Conservation (phyloP, 1,140 invertebrate genomes). For the Charaxes varanes region DNA sequence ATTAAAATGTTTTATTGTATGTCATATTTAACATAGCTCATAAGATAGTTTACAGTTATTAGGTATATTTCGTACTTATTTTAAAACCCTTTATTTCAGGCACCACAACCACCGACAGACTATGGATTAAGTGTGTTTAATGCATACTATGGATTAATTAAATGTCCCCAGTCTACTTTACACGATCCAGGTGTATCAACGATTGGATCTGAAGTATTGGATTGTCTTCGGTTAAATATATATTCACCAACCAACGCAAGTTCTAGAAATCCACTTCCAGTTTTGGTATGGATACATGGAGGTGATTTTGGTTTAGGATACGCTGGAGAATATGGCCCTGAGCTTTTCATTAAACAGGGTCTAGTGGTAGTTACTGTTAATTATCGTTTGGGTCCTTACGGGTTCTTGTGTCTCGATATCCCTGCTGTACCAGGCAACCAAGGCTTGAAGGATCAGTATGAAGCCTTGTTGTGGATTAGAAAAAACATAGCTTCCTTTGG, state of each 20-base stretch:
- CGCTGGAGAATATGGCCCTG: constrained; percentile 36
- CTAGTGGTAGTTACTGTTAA: constrained; percentile 57
- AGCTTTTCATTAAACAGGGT: constrained; percentile 45
- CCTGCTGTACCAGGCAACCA: constrained; percentile 78
- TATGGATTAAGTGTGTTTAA: constrained; percentile 44
- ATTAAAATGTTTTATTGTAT: no score
- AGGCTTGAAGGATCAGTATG: constrained; percentile 80
- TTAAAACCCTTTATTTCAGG: constrained; percentile 51
- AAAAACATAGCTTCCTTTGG: constrained; percentile 81
- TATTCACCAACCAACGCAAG: constrained; percentile 50
- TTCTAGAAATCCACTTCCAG: constrained; percentile 47
- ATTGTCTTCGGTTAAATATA: constrained; percentile 53
- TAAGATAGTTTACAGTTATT: no score
- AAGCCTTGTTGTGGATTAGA: constrained; percentile 78
- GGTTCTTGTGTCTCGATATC: constrained; percentile 55
- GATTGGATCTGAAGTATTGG: constrained; percentile 30
- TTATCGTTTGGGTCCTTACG: constrained; percentile 58
- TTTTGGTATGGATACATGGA: constrained; percentile 59
- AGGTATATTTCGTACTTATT: no score
- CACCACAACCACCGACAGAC: constrained; percentile 25
- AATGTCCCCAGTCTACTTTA: constrained; percentile 45
- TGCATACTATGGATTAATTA: constrained; percentile 41
- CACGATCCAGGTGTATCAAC: constrained; percentile 9
- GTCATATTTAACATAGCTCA: no score
- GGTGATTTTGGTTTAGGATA: constrained; percentile 43